Conservation (phyloP, 2,888 invertebrate species). For the Eudasyphora cyanicolor region DNA sequence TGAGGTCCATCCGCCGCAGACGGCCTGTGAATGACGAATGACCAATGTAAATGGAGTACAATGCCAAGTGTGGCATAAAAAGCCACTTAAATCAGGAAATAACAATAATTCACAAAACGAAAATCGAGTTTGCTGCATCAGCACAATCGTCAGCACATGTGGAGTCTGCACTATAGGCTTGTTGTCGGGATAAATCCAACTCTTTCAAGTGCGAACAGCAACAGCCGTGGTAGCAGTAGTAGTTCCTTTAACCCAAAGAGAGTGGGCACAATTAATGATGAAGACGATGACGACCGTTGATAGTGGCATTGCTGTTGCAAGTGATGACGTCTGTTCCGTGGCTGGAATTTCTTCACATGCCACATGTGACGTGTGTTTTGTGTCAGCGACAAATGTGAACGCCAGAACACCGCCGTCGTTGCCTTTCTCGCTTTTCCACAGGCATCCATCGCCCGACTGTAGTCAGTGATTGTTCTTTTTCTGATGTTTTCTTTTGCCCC, state of each 20-base stretch:
- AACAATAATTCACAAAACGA: constrained; percentile 27
- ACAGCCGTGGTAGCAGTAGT: neutral
- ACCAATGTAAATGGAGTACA: neutral
- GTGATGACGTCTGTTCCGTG: constrained; percentile 16
- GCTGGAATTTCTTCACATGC: neutral
- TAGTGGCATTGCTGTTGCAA: neutral
- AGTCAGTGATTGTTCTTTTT: neutral
- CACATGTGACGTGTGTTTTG: constrained; percentile 51
- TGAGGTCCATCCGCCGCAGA: neutral
- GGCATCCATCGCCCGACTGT: neutral
- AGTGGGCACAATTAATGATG: neutral
- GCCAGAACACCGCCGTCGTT: neutral
- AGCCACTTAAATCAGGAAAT: constrained; percentile 30
- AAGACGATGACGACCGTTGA: neutral
- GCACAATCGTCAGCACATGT: neutral
- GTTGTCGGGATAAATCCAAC: too few relatives aligned
- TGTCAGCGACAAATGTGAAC: constrained; percentile 34
- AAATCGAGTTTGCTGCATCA: neutral
- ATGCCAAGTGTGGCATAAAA: neutral
- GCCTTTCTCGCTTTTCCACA: neutral
- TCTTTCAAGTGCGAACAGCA: constrained; percentile 1
- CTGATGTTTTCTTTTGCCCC: neutral
- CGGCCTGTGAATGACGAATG: neutral
- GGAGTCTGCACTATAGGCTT: too few relatives aligned
- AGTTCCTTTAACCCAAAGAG: neutral